A percentile compares a stretch with the other conserved stretches of the same genome.
Evolutionary conservation across 2,888 invertebrate genomes (phyloP).

Genomic region (Ennomos quercinarius): DNA sequence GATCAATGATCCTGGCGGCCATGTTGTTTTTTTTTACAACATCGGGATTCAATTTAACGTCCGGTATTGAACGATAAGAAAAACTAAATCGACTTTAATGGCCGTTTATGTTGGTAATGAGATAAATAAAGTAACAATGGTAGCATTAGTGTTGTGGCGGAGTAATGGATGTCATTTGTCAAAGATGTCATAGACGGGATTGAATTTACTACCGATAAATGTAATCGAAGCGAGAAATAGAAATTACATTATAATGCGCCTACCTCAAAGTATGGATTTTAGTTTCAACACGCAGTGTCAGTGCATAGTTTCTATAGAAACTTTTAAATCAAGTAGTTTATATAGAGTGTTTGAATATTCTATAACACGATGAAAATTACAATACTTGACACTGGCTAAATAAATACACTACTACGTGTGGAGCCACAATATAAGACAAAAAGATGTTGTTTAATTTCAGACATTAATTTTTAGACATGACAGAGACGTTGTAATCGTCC

Average conservation of each 20-base stretch:
- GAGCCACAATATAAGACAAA: too few species aligned
- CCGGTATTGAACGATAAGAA: slow-evolving; percentile 60
- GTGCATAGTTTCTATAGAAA: too few species aligned
- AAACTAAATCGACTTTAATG: slow-evolving; percentile 58
- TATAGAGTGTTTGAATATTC: too few species aligned
- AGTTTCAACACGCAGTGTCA: too few species aligned
- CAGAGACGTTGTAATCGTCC: slow-evolving; percentile 18
- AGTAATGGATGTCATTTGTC: slow-evolving; percentile 51
- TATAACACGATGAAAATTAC: too few species aligned
- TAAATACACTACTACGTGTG: too few species aligned
- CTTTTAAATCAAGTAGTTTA: too few species aligned
- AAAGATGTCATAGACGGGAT: slow-evolving; percentile 38
- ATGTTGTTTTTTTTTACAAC: slow-evolving; percentile 65
- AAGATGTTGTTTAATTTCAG: too few species aligned
- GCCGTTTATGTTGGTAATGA: slow-evolving; percentile 58
- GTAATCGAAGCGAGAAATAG: slow-evolving; percentile 9
- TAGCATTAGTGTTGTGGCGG: slow-evolving; percentile 51
- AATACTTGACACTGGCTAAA: too few species aligned
- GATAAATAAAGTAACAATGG: slow-evolving; percentile 56
- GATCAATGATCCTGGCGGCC: slow-evolving; percentile 77
- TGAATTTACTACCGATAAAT: slow-evolving; percentile 27
- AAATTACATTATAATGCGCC: background rate
- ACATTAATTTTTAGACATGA: background rate
- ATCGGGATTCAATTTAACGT: slow-evolving; percentile 76
- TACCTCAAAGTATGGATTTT: too few species aligned